phyloP scores from a whole-genome alignment of 2,797 vertebrate species.

The Protonibea diacanthus region DNA sequence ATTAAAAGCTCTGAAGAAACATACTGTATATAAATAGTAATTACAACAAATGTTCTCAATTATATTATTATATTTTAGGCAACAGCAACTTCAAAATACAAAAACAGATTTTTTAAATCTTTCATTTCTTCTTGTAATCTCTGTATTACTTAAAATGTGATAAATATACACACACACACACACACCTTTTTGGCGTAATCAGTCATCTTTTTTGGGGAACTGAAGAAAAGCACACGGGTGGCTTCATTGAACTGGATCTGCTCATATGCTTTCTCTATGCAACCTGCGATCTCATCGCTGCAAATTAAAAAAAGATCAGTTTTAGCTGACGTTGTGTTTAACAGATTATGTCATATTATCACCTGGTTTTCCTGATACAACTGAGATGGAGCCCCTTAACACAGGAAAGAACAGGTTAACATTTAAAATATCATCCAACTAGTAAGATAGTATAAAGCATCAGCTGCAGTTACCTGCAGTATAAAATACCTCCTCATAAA shows the following conservation, averaged over 20 bases:
- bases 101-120: background rate
- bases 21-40: too few relatives aligned
- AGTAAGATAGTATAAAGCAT: too few relatives aligned
- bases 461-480: background rate
- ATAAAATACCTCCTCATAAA: background rate
- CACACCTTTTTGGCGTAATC: slow-evolving; percentile 96
- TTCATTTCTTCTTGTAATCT: slow-evolving; percentile 2
- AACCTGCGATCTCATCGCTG: slow-evolving; percentile 95
- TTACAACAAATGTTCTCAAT: too few relatives aligned
- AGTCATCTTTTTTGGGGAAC: slow-evolving; percentile 93
- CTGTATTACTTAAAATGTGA: background rate
- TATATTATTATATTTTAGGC: background rate
- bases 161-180: background rate
- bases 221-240: slow-evolving; percentile 94
- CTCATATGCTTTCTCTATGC: slow-evolving; percentile 96
- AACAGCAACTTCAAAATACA: background rate
- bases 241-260: slow-evolving; percentile 94
- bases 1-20: too few relatives aligned
- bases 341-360: background rate
- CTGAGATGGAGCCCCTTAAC: background rate
- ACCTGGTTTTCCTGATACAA: background rate
- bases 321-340: slow-evolving; percentile 14
- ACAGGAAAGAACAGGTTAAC: background rate
- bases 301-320: slow-evolving; percentile 34
- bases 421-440: too few relatives aligned